Conservation (phyloP, 2,888 invertebrate genomes). For the Napeogenes sylphis region DNA sequence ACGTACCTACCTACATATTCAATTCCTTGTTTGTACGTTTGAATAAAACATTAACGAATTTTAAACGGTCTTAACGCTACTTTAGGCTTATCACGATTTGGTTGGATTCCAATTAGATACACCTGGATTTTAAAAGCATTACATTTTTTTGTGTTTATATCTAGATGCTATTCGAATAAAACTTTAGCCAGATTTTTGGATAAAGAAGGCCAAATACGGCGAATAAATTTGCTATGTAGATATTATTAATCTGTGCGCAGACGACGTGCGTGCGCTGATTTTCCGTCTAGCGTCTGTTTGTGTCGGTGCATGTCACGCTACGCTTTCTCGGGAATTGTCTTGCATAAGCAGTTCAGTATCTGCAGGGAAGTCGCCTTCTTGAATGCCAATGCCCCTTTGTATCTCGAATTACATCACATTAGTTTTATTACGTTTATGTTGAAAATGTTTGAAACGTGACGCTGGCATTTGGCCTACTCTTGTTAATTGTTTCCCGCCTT, state of each 20-base stretch:
- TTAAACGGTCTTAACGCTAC: slow-evolving; percentile 11
- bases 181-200: too few relatives aligned
- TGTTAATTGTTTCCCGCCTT: slow-evolving; percentile 11
- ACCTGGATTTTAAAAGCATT: not conserved
- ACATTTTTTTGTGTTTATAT: too few relatives aligned
- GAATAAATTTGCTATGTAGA: too few relatives aligned
- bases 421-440: too few relatives aligned
- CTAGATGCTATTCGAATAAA: too few relatives aligned
- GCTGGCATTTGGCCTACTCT: slow-evolving; percentile 8
- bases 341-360: slow-evolving; percentile 29
- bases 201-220: too few relatives aligned
- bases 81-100: slow-evolving; percentile 11
- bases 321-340: slow-evolving; percentile 36
- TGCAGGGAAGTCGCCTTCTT: slow-evolving; percentile 33
- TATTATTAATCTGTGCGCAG: too few relatives aligned
- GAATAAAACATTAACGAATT: slow-evolving; percentile 25
- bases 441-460: too few relatives aligned
- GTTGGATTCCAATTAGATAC: slow-evolving; percentile 3
- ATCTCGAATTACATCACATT: slow-evolving; percentile 1
- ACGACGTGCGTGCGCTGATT: slow-evolving; percentile 18
- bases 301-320: slow-evolving; percentile 23
- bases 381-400: slow-evolving; percentile 32
- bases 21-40: slow-evolving; percentile 10
- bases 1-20: not conserved
- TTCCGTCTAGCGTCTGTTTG: slow-evolving; percentile 13